Evolutionary conservation across 2,113 vertebrate genomes (phyloP), one percentile per base, ranked within the genome.

Genomic region (Ophiodon elongatus): DNA sequence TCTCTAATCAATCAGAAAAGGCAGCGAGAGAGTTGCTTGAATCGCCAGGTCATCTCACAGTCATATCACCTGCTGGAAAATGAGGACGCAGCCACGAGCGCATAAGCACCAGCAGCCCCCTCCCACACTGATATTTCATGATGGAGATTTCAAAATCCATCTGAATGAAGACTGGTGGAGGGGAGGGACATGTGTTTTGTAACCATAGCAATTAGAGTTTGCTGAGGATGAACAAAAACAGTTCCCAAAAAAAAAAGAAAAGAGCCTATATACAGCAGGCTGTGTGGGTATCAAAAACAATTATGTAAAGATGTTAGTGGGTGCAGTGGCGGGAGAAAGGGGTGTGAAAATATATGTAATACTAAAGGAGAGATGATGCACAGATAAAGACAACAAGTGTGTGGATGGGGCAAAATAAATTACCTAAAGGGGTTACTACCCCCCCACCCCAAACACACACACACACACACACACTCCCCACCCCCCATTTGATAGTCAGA

Each of bases 191-290:
- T 89, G 76, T 85, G 89, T 90, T 91, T 86, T 76, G 95, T 95
- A 94, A 83, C 94, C 94, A 95, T 95, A 91, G 94, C 87, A 89
- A 95, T 95, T 85, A 81, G 33, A 90, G 88, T 91, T 93, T 91
- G 87, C 87, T 88, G 77, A 88, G 80, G 84, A 86, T 83, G 83
- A 78, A 85, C 45, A 87, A 83, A 85, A 82, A 80, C 73, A 52
- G 56, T 35, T 78, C 59, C 57, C 15, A 47, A 71, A 47, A 52
- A 33, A 21, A 29, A 19, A 54, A 27, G 9, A 33, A 39, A 72
- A 15, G 63, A 66, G 56, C 65, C 47, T 84, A 85, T 85, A 85
- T 83, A 63, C 71, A 79, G 84, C 25, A 86, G 69, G 76, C 57
- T 85, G 88, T 89, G 85, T 91, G 88, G 90, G 92, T 87, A 85